Percentiles rank a stretch among this genome's conserved stretches.
These are phyloP conservation scores for Thalassoma bifasciatum DNA, from an alignment of 2,113 vertebrate species.

Conservation along the genomic window DNA sequence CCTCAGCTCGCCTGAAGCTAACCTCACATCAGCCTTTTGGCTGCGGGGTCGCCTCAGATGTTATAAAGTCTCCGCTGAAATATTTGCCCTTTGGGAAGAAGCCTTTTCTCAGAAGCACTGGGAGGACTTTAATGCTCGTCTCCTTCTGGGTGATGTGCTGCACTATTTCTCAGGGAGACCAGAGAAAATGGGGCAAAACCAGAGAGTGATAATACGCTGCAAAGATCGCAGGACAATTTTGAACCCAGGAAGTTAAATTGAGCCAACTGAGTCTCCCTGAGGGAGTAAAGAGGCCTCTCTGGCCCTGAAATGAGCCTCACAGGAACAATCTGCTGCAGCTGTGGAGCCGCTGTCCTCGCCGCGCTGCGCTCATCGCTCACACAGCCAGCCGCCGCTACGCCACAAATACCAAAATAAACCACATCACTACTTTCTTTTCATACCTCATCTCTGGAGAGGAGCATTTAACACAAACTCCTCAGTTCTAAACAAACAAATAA, in stretches of 20 bases:
- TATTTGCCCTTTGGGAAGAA: conserved; percentile 8
- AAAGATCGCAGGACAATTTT: conserved; percentile 15
- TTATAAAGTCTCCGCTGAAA: conserved; percentile 22
- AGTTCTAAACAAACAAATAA: no score
- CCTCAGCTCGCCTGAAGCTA: conserved; percentile 24
- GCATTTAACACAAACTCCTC: no score
- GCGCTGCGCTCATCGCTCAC: no score
- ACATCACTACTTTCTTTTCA: no score
- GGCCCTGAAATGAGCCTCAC: conserved; percentile 6
- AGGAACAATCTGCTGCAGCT: not conserved
- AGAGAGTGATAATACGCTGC: not conserved
- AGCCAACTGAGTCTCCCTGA: not conserved
- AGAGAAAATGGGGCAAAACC: not conserved
- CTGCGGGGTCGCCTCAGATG: conserved; percentile 30
- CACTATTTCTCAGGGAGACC: conserved; percentile 17
- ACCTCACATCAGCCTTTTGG: conserved; percentile 45
- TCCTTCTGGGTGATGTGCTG: not conserved
- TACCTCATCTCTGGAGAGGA: no score
- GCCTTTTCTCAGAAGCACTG: conserved; percentile 4
- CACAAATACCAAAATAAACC: no score
- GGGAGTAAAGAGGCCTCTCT: not conserved
- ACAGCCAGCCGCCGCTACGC: no score
- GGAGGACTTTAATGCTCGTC: conserved; percentile 18
- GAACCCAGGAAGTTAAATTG: conserved; percentile 9
- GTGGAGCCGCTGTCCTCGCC: not conserved